Base-by-base conservation (phyloP, 2,113 vertebrate species). In the Riparia riparia region DNA sequence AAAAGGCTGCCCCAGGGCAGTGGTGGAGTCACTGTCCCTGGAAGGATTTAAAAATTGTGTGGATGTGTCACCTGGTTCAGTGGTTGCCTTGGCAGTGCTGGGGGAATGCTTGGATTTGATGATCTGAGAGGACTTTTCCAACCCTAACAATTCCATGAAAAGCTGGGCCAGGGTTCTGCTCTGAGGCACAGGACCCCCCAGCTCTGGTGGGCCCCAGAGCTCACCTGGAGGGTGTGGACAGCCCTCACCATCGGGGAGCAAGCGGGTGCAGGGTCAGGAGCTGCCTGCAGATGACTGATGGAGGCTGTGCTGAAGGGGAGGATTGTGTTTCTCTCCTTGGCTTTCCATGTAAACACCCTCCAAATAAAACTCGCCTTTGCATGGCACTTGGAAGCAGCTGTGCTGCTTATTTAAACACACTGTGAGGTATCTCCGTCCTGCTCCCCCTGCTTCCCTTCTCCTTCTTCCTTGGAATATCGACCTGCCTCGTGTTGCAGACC, bases 161-260 rank as follows among this genome's bases (percentile, higher is more conserved):
- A 79, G 65, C 28, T 64, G 54, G 19, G 22, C 22, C 1, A 0
- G 28, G 41, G 31, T 28, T 73, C 41, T 72, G 39, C n/a, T 83
- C 1, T 0, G 16, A 69, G 64, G 18, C 1, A 3, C n/a, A 12
- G 82, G 49, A 45, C 14, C 51, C 4, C 2, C 7, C 7, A 28
- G 41, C 22, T 25, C 3, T 49, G 45, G 15, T 29, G 69, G 73
- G 34, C 61, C 19, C 24, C 1, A 0, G 49, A 44, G 50, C 57
- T 18, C 25, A 16, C 13, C 61, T 51, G 50, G 20, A 25, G 47
- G 31, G 14, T 24, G 63, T 3, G 3, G 60, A 17, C 44, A 64
- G 60, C 34, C 19, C 44, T 68, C 3, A 0, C 21, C 7, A 0
- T 2, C 1, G n/a, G 42, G 56, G 15, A 65, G 8, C 0, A 0